phyloP scores from a whole-genome alignment of 2,888 invertebrate genomes.

The Pterostichus madidus region DNA sequence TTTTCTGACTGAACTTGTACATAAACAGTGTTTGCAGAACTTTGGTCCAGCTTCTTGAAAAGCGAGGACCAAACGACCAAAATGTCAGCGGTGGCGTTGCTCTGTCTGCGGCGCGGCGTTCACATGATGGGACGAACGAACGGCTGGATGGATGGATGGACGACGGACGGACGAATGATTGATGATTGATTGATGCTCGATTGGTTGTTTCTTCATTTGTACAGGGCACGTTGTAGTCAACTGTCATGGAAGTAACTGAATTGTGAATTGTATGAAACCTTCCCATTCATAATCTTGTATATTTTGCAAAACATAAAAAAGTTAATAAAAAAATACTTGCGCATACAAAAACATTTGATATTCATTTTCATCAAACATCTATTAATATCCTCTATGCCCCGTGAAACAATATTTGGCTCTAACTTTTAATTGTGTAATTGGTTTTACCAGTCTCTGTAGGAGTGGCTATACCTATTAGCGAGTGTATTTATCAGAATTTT shows the following conservation, averaged over 20 bases:
- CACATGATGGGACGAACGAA: slow-evolving; percentile 37
- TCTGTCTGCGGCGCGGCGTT: slow-evolving; percentile 49
- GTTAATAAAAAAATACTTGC: slow-evolving; percentile 66
- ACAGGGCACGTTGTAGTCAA: slow-evolving; percentile 63
- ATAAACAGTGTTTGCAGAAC: slow-evolving; percentile 63
- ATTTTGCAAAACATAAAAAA: slow-evolving; percentile 66
- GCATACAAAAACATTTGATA: slow-evolving; percentile 52
- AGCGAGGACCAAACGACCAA: slow-evolving; percentile 43
- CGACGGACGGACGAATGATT: slow-evolving; percentile 51
- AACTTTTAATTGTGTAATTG: too few species aligned
- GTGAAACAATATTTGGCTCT: too few species aligned
- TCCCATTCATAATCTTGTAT: slow-evolving; percentile 66
- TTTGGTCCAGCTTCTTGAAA: slow-evolving; percentile 58
- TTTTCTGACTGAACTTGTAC: slow-evolving; percentile 67
- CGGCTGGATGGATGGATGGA: slow-evolving; percentile 47
- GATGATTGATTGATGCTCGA: slow-evolving; percentile 59
- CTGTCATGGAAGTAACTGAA: slow-evolving; percentile 52
- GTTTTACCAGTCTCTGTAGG: too few species aligned
- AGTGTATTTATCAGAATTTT: too few species aligned
- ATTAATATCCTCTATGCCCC: too few species aligned
- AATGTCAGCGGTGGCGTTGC: slow-evolving; percentile 49
- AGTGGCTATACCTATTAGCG: too few species aligned
- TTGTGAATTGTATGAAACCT: slow-evolving; percentile 66
- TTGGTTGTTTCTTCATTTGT: slow-evolving; percentile 58
- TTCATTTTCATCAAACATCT: not conserved